These are phyloP conservation scores for Petrocephalus sullivani DNA, from an alignment of 2,797 vertebrate species.

Conservation along the genomic window DNA sequence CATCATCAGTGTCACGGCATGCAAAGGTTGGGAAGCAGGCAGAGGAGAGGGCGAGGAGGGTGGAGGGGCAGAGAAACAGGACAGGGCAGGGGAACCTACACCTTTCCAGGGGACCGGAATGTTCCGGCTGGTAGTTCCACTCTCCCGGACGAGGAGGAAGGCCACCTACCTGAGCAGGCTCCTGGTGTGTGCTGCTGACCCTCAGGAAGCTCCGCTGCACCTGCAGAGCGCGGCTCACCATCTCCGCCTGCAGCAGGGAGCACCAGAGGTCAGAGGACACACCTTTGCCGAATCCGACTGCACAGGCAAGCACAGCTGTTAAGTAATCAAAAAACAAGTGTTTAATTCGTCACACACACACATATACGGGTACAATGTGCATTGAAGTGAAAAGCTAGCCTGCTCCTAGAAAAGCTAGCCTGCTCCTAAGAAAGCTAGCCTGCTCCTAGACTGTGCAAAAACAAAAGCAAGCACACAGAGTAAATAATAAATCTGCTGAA, in stretches of 20 bases:
- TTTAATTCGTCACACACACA: too few species aligned
- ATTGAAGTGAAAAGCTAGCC: too few species aligned
- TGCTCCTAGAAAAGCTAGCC: too few species aligned
- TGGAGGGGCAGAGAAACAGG: background rate
- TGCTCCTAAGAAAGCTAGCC: too few species aligned
- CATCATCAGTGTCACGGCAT: background rate
- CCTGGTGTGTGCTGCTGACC: constrained; percentile 76
- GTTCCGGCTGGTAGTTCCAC: background rate
- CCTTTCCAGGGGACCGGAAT: background rate
- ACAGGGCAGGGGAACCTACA: background rate
- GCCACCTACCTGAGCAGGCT: constrained; percentile 81
- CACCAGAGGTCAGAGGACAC: constrained; percentile 15
- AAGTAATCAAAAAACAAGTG: background rate
- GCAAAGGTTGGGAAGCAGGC: background rate
- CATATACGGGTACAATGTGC: too few species aligned
- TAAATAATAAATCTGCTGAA: too few species aligned
- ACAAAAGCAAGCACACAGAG: too few species aligned
- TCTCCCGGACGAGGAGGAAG: background rate
- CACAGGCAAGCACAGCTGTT: background rate
- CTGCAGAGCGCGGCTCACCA: constrained; percentile 83
- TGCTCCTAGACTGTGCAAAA: too few species aligned
- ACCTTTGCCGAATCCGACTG: background rate
- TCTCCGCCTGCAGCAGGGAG: constrained; percentile 74
- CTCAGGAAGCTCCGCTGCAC: constrained; percentile 79
- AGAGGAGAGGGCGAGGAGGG: background rate